Conservation (phyloP, 2,888 invertebrate genomes). For the Bombylius major region DNA sequence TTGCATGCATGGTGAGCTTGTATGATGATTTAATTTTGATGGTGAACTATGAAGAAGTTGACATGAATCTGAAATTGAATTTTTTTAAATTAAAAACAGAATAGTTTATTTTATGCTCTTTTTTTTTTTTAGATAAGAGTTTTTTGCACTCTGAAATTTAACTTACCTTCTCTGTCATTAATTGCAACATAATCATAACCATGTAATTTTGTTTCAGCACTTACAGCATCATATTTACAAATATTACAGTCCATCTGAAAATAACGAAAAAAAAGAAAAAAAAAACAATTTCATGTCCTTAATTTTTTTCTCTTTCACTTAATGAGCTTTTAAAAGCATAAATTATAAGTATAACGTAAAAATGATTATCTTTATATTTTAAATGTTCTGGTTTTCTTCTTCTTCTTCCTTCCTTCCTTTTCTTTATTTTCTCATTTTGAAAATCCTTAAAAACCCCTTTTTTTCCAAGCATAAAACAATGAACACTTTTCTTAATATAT, state of each 20-base stretch:
- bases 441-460: no score
- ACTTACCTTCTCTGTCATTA: conserved; percentile 26
- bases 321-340: no score
- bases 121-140: not conserved
- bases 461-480: no score
- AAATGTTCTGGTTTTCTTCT: no score
- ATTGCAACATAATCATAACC: conserved; percentile 26
- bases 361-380: no score
- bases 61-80: conserved; percentile 27
- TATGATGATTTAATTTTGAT: conserved; percentile 23
- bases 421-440: no score
- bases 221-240: conserved; percentile 33
- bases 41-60: conserved; percentile 31
- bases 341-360: no score
- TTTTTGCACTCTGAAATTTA: not conserved
- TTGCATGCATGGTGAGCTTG: conserved; percentile 22
- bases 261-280: not conserved
- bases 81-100: no score
- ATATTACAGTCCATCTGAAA: conserved; percentile 30
- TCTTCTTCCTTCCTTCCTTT: no score
- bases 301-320: no score
- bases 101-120: no score
- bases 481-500: no score
- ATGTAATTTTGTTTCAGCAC: conserved; percentile 27
- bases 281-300: not conserved